Conservation (phyloP, 92 coral and sea anemone genomes). For the Blastomussa wellsi region DNA sequence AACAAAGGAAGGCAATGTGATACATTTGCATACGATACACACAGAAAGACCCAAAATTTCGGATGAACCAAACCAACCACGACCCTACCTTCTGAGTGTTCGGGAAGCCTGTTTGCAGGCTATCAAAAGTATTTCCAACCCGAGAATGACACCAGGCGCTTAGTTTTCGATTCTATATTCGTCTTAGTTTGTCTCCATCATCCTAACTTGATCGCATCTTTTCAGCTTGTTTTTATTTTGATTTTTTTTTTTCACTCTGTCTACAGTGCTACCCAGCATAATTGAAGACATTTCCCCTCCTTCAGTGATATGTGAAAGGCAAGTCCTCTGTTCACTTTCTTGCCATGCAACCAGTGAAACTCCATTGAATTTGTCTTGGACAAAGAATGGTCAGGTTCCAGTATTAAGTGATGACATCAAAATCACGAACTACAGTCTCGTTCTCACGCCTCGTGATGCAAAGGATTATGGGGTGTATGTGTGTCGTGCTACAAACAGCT, state of each 20-base stretch:
- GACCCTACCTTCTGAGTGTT: too few relatives aligned
- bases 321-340: neutral
- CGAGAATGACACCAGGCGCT: too few relatives aligned
- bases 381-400: constrained; percentile 1
- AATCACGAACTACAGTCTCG: neutral
- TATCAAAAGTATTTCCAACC: too few relatives aligned
- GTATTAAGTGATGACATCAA: constrained; percentile 1
- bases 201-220: too few relatives aligned
- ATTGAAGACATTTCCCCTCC: neutral
- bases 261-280: neutral
- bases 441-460: neutral
- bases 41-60: too few relatives aligned
- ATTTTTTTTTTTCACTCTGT: constrained; percentile 1
- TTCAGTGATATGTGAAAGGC: neutral
- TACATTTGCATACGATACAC: too few relatives aligned
- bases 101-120: too few relatives aligned
- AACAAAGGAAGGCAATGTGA: too few relatives aligned
- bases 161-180: too few relatives aligned
- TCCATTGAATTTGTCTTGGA: neutral
- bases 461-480: constrained; percentile 7
- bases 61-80: too few relatives aligned
- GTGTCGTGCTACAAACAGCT: constrained; percentile 1
- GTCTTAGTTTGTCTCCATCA: too few relatives aligned
- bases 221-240: too few relatives aligned
- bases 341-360: neutral